Percentiles rank a stretch among this genome's conserved stretches.
Conservation (phyloP, 2,888 invertebrate genomes). For the Cryptosula pallasiana region DNA sequence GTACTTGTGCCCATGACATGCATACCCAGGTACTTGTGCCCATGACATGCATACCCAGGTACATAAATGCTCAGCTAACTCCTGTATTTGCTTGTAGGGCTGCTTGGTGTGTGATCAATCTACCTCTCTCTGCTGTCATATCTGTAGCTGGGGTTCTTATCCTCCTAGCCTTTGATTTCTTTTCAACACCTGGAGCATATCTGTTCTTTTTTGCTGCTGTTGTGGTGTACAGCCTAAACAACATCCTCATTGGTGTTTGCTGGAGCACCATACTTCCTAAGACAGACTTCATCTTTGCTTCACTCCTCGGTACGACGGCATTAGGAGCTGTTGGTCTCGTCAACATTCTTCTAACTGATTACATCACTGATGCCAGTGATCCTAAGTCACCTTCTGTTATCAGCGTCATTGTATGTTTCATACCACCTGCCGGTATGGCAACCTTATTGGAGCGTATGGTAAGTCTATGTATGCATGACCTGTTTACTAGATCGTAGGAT, state of each 20-base stretch:
- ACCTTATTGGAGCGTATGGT: not conserved
- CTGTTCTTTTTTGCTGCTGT: constrained; percentile 72
- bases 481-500: no score
- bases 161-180: constrained; percentile 62
- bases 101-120: constrained; percentile 77
- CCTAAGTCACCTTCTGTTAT: not conserved
- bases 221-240: constrained; percentile 68
- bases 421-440: constrained; percentile 6
- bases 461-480: no score
- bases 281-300: constrained; percentile 42
- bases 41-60: no score
- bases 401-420: not conserved
- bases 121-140: constrained; percentile 65
- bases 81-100: constrained; percentile 63
- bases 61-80: no score
- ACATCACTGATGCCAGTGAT: not conserved
- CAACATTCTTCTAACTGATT: constrained; percentile 37
- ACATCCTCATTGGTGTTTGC: constrained; percentile 77
- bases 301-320: not conserved
- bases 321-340: constrained; percentile 25
- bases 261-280: constrained; percentile 80
- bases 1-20: no score
- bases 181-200: constrained; percentile 71
- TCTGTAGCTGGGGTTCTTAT: constrained; percentile 58
- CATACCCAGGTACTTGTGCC: no score